These are phyloP conservation scores for Athene cunicularia DNA, from an alignment of 2,113 vertebrate species.

Conservation along the genomic window DNA sequence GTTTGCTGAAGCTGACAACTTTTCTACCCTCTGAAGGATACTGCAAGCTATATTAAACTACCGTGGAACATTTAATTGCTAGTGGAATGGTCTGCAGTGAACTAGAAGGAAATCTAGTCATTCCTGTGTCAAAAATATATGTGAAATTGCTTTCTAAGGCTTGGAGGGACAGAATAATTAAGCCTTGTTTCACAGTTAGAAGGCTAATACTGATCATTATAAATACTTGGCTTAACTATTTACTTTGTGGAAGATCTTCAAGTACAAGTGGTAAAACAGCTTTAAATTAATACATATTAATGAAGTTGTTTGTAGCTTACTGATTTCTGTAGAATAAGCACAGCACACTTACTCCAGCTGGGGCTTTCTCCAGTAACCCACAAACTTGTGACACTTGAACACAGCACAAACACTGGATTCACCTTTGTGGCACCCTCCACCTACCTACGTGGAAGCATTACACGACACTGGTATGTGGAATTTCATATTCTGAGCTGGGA, in stretches of 20 bases:
- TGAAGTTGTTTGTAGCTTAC: neutral
- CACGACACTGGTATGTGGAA: rapidly evolving
- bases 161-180: neutral
- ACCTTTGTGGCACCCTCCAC: neutral
- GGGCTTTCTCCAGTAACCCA: neutral
- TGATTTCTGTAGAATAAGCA: neutral
- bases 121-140: neutral
- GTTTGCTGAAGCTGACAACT: neutral
- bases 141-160: neutral
- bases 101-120: neutral
- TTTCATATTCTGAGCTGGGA: neutral
- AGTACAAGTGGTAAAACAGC: neutral
- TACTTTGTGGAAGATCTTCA: neutral
- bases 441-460: neutral
- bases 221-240: neutral
- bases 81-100: neutral
- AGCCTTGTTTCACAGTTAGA: neutral
- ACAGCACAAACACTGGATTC: neutral
- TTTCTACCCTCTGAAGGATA: neutral
- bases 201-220: neutral
- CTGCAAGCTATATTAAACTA: neutral
- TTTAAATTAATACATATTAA: neutral
- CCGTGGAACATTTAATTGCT: neutral
- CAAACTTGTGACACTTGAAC: neutral
- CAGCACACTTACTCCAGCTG: no score